Evolutionary conservation across 1,140 invertebrate species (phyloP), one percentile per base, ranked within the genome.

Genomic region (Eufriesea mexicana): DNA sequence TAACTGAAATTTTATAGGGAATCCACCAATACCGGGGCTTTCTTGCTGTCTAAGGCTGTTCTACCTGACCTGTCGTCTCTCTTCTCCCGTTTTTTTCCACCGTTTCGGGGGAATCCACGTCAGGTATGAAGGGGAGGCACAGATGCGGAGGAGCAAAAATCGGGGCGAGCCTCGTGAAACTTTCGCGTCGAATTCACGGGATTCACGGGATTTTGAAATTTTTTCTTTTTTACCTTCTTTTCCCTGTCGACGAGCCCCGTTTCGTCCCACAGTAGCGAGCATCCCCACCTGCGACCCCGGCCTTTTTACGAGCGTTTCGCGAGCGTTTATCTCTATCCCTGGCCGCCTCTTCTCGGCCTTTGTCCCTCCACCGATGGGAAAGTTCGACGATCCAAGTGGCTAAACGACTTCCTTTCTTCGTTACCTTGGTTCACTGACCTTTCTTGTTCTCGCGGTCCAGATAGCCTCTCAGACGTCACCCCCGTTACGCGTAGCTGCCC

Each of bases 1-100:
- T 80, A 90, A 88, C 82, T 81, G 85, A 90, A 91, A 90, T 91
- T 91, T 91, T 88, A 90, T 88, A 84, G 74, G 54, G 81, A 91
- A 85, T 91, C 84, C 79, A 84, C 83, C 88, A 89, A 89, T 88
- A 54, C 62, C 23, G 35, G 25, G 55, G 84, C 64, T 78, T 75
- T 77, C 67, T 77, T 49, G 45, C 51, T 57, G 45, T 68, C 68
- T 72, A 35, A 70, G 28, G 70, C 62, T 47, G 55, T 88, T 62
- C 77, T 90, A 89, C 88, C 87, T 90, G 88, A 90, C 86, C 89
- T 81, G 73, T 89, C 81, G 78, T n/a, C 55, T 55, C 70, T 89
- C 78, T 83, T 57, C 45, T 47, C 12, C n/a, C 16, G 16, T 75
- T 85, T 89, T 90, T 89, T 90, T 89, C 86, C 86, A 84, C 62